phyloP scores from a whole-genome alignment of 2,888 invertebrate genomes.

The Ennomos erosarius region DNA sequence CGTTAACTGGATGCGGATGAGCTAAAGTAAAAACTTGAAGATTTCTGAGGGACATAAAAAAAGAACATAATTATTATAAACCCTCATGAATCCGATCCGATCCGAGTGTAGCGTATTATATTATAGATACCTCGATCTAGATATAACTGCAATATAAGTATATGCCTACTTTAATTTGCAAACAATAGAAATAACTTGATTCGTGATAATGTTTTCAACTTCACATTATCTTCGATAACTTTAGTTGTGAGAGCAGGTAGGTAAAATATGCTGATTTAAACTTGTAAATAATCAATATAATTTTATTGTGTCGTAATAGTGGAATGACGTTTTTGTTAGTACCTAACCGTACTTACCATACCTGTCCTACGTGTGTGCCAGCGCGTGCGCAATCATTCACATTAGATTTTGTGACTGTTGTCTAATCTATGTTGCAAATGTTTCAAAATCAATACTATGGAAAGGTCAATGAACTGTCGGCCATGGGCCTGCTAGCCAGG shows the following conservation, averaged over 20 bases:
- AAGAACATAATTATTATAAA: too few species aligned
- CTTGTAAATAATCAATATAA: background rate
- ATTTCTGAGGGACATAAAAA: too few species aligned
- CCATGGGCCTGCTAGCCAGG: constrained; percentile 21
- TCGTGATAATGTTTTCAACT: constrained; percentile 5
- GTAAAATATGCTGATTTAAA: constrained; percentile 10
- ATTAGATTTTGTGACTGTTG: constrained; percentile 2
- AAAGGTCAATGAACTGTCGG: constrained; percentile 24
- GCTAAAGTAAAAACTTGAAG: too few species aligned
- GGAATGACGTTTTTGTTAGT: constrained; percentile 20
- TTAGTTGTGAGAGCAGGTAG: background rate
- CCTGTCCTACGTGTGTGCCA: constrained; percentile 31
- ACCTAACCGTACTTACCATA: background rate
- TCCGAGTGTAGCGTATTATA: too few species aligned
- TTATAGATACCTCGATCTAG: too few species aligned
- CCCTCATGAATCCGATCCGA: too few species aligned
- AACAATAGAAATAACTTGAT: background rate
- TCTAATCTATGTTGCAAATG: constrained; percentile 11
- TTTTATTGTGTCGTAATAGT: constrained; percentile 26
- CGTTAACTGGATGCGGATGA: too few species aligned
- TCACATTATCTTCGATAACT: constrained; percentile 9
- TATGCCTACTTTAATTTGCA: too few species aligned
- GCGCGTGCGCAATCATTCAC: constrained; percentile 28
- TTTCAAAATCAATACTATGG: constrained; percentile 16
- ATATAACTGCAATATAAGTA: too few species aligned